phyloP scores from a whole-genome alignment of 2,113 vertebrate species.

The Tautogolabrus adspersus region DNA sequence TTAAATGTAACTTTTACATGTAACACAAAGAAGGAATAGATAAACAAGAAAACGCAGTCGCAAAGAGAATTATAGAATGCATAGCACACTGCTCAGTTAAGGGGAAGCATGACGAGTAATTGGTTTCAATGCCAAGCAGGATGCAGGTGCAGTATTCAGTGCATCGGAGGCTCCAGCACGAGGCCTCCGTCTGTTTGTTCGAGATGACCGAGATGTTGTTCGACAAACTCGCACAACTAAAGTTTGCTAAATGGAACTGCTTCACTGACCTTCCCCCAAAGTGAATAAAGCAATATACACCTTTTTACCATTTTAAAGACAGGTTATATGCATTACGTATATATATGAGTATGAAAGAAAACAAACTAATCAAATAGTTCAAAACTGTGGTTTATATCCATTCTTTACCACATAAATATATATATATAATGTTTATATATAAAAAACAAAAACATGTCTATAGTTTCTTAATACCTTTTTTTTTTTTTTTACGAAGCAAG shows the following conservation, averaged over 20 bases:
- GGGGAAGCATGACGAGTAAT: constrained; percentile 92
- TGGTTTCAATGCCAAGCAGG: constrained; percentile 91
- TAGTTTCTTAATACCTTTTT: constrained; percentile 87
- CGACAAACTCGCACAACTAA: constrained; percentile 87
- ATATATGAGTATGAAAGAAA: constrained; percentile 86
- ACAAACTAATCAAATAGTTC: constrained; percentile 91
- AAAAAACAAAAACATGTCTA: constrained; percentile 89
- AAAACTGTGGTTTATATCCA: constrained; percentile 93
- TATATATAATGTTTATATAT: constrained; percentile 84
- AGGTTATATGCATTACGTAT: constrained; percentile 94
- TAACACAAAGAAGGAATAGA: constrained; percentile 79
- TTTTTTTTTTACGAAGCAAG: constrained; percentile 86
- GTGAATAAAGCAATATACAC: constrained; percentile 95
- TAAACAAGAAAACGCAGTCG: constrained; percentile 87
- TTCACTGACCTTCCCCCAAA: constrained; percentile 90
- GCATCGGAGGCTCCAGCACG: constrained; percentile 85
- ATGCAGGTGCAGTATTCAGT: constrained; percentile 90
- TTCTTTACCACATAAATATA: constrained; percentile 98
- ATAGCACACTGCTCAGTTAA: constrained; percentile 96
- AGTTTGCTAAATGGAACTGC: constrained; percentile 88
- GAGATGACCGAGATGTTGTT: constrained; percentile 88
- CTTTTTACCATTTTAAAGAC: constrained; percentile 91
- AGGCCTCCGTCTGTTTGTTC: constrained; percentile 79
- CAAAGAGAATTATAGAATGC: constrained; percentile 94
- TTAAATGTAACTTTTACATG: constrained; percentile 85